These are phyloP conservation scores for Eulemur rufifrons DNA, from an alignment of 2,113 vertebrate genomes.

Conservation along the genomic window DNA sequence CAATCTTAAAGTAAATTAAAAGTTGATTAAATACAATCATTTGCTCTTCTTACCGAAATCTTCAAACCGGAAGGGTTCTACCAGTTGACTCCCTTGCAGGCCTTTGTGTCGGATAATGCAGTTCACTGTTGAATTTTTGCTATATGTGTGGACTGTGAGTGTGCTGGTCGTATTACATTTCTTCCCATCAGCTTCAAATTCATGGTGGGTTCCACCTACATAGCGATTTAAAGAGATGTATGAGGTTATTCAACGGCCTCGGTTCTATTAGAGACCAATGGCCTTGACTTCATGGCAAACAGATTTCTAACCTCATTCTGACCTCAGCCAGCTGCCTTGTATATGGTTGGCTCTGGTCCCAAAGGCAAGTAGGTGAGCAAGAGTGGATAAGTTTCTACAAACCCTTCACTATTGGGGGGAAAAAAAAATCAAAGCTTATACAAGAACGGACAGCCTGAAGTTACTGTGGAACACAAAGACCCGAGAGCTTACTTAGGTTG, in stretches of 20 bases:
- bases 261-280: background rate
- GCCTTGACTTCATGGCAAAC: background rate
- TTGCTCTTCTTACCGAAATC: constrained; percentile 53
- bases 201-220: constrained; percentile 77
- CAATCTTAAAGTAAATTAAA: background rate
- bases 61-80: constrained; percentile 58
- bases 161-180: constrained; percentile 79
- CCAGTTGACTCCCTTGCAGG: constrained; percentile 34
- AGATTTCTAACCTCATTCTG: background rate
- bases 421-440: background rate
- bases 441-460: background rate
- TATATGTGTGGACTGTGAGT: background rate
- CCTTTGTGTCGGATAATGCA: constrained; percentile 80
- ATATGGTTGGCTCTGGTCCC: background rate
- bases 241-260: background rate
- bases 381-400: background rate
- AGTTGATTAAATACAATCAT: background rate
- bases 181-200: constrained; percentile 73
- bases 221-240: background rate
- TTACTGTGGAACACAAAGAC: background rate
- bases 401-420: background rate
- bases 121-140: background rate
- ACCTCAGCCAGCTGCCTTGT: background rate
- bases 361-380: background rate
- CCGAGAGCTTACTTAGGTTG: background rate